Conservation (phyloP, 2,888 invertebrate genomes). For the Lasioglossum leucozonium region DNA sequence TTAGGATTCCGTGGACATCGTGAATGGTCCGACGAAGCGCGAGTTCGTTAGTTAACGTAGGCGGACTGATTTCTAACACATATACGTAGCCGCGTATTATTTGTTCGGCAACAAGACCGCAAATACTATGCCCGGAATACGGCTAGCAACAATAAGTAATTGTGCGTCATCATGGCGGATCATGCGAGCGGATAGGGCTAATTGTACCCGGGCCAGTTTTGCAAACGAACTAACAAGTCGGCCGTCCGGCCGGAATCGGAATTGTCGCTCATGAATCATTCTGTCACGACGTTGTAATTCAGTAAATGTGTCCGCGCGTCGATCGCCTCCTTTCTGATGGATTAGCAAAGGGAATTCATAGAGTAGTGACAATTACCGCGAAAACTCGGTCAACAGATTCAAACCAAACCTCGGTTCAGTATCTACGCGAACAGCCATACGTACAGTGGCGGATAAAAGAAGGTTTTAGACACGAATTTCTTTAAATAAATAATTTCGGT, state of each 20-base stretch:
- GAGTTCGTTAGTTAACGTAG: conserved; percentile 14
- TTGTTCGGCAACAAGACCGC: conserved; percentile 13
- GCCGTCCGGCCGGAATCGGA: conserved; percentile 11
- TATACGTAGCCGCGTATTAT: neutral
- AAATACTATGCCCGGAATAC: conserved; percentile 22
- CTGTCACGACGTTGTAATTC: conserved; percentile 18
- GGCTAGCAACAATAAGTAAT: conserved; percentile 37
- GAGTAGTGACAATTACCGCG: conserved; percentile 32
- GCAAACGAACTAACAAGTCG: conserved; percentile 49
- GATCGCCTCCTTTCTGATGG: conserved; percentile 37
- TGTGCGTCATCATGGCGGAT: conserved; percentile 19
- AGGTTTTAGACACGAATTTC: too few relatives aligned
- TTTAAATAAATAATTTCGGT: too few relatives aligned
- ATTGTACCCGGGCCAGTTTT: conserved; percentile 32
- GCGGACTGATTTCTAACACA: conserved; percentile 28
- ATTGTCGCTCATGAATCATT: conserved; percentile 48
- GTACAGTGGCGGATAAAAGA: neutral
- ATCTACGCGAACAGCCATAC: neutral
- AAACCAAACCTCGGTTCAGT: neutral
- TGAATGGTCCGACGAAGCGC: conserved; percentile 1
- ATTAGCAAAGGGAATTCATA: conserved; percentile 47
- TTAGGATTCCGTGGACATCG: neutral
- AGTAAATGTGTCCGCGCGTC: conserved; percentile 41
- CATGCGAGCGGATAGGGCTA: conserved; percentile 17
- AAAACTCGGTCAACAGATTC: conserved; percentile 17